phyloP scores from a whole-genome alignment of 2,888 invertebrate species.

The Raillietiella orientalis region DNA sequence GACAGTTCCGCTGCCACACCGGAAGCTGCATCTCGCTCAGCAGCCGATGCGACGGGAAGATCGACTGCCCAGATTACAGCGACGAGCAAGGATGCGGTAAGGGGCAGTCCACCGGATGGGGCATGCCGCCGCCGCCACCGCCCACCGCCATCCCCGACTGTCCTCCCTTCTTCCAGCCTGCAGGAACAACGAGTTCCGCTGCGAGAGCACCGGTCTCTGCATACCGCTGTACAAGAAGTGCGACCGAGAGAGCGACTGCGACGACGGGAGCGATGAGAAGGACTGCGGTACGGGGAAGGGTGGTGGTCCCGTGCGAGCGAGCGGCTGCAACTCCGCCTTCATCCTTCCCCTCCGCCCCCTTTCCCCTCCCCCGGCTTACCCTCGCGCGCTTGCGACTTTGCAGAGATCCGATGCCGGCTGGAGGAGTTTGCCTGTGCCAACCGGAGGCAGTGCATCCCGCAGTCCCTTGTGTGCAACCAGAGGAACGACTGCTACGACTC shows the following conservation, averaged over 20 bases:
- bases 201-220: slow-evolving; percentile 26
- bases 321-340: background rate
- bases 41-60: slow-evolving; percentile 30
- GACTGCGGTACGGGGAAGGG: slow-evolving; percentile 16
- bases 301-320: background rate
- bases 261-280: slow-evolving; percentile 21
- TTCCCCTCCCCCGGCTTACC: too few relatives aligned
- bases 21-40: slow-evolving; percentile 34
- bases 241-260: slow-evolving; percentile 13
- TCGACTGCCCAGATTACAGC: slow-evolving; percentile 50
- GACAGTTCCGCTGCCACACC: slow-evolving; percentile 34
- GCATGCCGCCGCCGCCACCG: slow-evolving; percentile 1
- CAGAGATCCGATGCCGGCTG: slow-evolving; percentile 11
- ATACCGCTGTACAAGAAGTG: slow-evolving; percentile 22
- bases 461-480: slow-evolving; percentile 18
- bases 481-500: slow-evolving; percentile 12
- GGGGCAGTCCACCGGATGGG: slow-evolving; percentile 7
- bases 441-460: slow-evolving; percentile 14
- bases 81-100: slow-evolving; percentile 52
- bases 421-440: slow-evolving; percentile 14
- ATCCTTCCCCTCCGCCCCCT: too few relatives aligned
- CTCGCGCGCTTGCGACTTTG: too few relatives aligned
- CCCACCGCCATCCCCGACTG: too few relatives aligned
- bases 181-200: slow-evolving; percentile 26
- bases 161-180: slow-evolving; percentile 20